Conservation (phyloP, 37 sponge, comb jelly and placozoan species). For the Lycopodina hypogea region DNA sequence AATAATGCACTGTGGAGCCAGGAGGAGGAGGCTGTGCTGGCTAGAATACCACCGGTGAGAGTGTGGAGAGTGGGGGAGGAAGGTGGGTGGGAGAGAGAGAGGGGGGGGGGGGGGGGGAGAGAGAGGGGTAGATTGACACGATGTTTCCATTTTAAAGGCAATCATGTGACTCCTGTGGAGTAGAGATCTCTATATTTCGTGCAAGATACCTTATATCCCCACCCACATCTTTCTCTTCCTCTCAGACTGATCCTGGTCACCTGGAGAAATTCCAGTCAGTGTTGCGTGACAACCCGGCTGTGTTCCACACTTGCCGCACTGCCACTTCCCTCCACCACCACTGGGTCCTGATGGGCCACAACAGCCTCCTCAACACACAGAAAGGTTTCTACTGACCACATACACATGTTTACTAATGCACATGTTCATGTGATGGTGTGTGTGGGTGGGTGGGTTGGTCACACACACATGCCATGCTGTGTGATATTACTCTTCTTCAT, state of each 20-base stretch:
- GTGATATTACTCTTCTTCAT: too few relatives aligned
- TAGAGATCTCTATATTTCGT: too few relatives aligned
- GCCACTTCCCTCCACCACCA: slow-evolving; percentile 84
- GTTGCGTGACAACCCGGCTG: slow-evolving; percentile 57
- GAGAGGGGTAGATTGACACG: too few relatives aligned
- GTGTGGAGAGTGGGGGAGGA: too few relatives aligned
- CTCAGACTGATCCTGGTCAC: slow-evolving; percentile 70
- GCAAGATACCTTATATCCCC: too few relatives aligned
- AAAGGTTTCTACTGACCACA: slow-evolving; percentile 36
- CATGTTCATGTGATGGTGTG: too few relatives aligned
- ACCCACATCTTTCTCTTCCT: neutral
- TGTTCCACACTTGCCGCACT: slow-evolving; percentile 78
- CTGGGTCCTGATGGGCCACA: slow-evolving; percentile 92
- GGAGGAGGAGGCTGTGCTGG: slow-evolving; percentile 77
- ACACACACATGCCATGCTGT: too few relatives aligned
- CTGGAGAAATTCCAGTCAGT: slow-evolving; percentile 70
- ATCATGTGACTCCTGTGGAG: neutral
- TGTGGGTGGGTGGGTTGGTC: too few relatives aligned
- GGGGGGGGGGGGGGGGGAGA: too few relatives aligned
- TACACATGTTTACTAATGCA: too few relatives aligned
- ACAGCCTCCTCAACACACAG: slow-evolving; percentile 79
- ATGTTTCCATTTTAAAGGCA: too few relatives aligned
- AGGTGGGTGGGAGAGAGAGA: too few relatives aligned
- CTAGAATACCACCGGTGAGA: slow-evolving; percentile 74
- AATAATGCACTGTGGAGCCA: slow-evolving; percentile 86